A percentile compares a stretch with the other conserved stretches of the same genome.
Conservation (phyloP, 2,797 vertebrate genomes). For the Sebastes goodei region DNA sequence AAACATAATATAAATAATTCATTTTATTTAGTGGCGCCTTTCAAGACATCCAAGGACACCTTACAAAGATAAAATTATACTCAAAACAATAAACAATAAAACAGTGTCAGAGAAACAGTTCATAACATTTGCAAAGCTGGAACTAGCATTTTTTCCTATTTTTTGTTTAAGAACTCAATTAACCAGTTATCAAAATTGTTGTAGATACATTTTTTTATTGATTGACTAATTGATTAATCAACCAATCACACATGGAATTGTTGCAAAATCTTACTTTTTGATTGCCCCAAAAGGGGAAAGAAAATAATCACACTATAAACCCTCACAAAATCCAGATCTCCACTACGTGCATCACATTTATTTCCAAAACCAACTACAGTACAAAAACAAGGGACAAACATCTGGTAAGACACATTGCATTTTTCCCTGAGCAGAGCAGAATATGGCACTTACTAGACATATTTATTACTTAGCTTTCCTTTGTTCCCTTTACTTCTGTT, state of each 20-base stretch:
- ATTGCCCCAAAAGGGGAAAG: neutral
- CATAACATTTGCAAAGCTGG: neutral
- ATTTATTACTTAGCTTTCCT: slow-evolving; percentile 5
- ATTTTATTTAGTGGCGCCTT: too few species aligned
- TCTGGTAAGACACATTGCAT: neutral
- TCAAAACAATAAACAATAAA: neutral
- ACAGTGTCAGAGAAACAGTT: neutral
- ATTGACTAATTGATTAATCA: neutral
- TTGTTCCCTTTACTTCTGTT: neutral
- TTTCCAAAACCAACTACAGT: neutral
- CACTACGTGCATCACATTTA: neutral
- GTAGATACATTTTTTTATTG: neutral
- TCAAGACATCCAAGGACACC: too few species aligned
- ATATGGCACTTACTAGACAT: neutral
- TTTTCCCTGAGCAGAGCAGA: neutral
- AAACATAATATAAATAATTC: neutral
- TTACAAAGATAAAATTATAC: too few species aligned
- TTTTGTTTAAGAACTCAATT: neutral
- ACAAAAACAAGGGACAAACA: neutral
- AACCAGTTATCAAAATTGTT: neutral
- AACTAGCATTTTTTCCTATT: neutral
- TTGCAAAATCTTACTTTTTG: neutral
- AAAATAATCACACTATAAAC: neutral
- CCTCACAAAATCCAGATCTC: neutral
- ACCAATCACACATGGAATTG: neutral